Percentiles rank a stretch among this genome's conserved stretches.
Evolutionary conservation across 2,888 invertebrate genomes (phyloP).

Genomic region (Timandra comae): DNA sequence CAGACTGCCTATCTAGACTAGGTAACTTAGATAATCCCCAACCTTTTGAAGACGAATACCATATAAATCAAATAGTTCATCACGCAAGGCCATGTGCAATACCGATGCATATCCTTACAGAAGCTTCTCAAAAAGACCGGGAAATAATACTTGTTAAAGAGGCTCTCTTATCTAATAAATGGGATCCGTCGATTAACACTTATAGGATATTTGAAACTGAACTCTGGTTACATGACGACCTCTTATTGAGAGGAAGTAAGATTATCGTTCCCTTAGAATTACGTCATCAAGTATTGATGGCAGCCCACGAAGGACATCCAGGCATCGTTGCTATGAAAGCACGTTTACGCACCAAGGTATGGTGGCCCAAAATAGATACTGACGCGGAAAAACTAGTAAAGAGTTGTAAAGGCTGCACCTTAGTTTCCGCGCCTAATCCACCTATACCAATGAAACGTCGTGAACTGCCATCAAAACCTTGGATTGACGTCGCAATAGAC

Average conservation of each 20-base stretch:
- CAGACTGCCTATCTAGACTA: slow-evolving; percentile 14
- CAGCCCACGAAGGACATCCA: slow-evolving; percentile 35
- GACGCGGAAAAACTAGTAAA: slow-evolving; percentile 20
- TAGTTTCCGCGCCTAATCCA: slow-evolving; percentile 16
- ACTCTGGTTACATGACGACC: slow-evolving; percentile 26
- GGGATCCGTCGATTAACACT: slow-evolving; percentile 16
- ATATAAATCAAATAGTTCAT: slow-evolving; percentile 15
- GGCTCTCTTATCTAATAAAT: slow-evolving; percentile 11
- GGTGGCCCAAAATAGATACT: slow-evolving; percentile 37
- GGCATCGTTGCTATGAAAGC: slow-evolving; percentile 37
- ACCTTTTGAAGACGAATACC: neutral
- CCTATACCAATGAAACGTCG: slow-evolving; percentile 13
- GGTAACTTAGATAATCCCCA: neutral
- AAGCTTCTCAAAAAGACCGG: slow-evolving; percentile 6
- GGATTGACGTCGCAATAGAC: slow-evolving; percentile 20
- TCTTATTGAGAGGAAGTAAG: slow-evolving; percentile 18
- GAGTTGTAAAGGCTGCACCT: slow-evolving; percentile 18
- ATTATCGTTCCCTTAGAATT: slow-evolving; percentile 18
- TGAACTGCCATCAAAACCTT: slow-evolving; percentile 12
- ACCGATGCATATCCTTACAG: slow-evolving; percentile 6
- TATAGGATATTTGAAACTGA: slow-evolving; percentile 28
- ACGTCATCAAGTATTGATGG: slow-evolving; percentile 10
- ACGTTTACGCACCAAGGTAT: slow-evolving; percentile 36
- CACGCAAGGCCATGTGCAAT: slow-evolving; percentile 10
- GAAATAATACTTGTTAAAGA: slow-evolving; percentile 12